These are phyloP conservation scores for Dendrolimus punctatus DNA, from an alignment of 1,140 invertebrate species.

Conservation along the genomic window DNA sequence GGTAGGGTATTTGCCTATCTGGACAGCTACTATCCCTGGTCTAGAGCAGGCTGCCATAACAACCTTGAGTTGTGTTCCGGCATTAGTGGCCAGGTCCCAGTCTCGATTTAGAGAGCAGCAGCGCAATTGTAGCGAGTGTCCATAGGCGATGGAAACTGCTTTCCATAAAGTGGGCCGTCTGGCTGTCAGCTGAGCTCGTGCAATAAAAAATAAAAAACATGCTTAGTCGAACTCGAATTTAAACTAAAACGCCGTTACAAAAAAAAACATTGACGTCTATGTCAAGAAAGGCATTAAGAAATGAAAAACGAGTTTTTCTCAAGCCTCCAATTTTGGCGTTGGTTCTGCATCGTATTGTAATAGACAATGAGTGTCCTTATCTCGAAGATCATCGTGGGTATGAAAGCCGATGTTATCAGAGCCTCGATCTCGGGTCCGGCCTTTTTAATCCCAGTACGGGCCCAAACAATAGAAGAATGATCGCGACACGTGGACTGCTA, in stretches of 20 bases:
- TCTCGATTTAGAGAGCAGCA: too few relatives aligned
- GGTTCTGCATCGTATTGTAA: slow-evolving; percentile 23
- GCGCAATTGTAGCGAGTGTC: too few relatives aligned
- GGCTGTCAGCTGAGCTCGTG: too few relatives aligned
- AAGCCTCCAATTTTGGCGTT: slow-evolving; percentile 21
- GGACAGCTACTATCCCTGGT: too few relatives aligned
- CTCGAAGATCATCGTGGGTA: slow-evolving; percentile 30
- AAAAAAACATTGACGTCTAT: slow-evolving; percentile 11
- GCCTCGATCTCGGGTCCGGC: slow-evolving; percentile 8
- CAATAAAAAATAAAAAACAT: too few relatives aligned
- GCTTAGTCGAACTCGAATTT: background rate
- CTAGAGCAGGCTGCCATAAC: too few relatives aligned
- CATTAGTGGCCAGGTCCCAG: too few relatives aligned
- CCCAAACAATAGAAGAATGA: slow-evolving; percentile 36
- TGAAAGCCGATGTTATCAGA: slow-evolving; percentile 51
- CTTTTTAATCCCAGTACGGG: slow-evolving; percentile 37
- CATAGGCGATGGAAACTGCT: too few relatives aligned
- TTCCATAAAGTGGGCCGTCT: too few relatives aligned
- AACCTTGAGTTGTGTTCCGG: too few relatives aligned
- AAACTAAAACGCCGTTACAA: slow-evolving; percentile 20
- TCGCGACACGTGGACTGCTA: slow-evolving; percentile 43
- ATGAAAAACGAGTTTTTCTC: slow-evolving; percentile 3
- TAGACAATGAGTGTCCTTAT: slow-evolving; percentile 45
- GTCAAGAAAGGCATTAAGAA: background rate
- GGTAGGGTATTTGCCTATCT: too few relatives aligned